Conservation (phyloP, 2,113 vertebrate genomes). For the Dunckerocampus dactyliophorus region DNA sequence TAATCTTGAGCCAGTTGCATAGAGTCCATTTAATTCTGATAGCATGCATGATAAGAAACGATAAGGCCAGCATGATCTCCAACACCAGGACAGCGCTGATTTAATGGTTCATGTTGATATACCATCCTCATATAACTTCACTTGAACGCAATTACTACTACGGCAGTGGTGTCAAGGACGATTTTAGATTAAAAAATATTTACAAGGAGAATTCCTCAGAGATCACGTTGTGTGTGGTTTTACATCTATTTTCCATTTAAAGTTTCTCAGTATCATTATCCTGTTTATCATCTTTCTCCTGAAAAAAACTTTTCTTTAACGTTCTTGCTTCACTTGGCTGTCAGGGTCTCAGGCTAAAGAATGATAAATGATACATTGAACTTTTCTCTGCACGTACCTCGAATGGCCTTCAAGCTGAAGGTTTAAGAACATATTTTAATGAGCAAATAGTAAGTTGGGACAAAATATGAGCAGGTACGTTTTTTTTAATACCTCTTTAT, state of each 20-base stretch:
- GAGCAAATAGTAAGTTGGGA: not conserved
- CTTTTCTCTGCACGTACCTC: not conserved
- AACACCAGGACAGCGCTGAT: not conserved
- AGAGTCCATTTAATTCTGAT: not conserved
- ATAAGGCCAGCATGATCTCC: not conserved
- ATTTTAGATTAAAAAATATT: not conserved
- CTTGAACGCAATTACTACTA: not conserved
- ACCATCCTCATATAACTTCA: not conserved
- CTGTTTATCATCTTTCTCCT: not conserved
- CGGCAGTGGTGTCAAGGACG: not conserved
- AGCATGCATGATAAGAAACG: not conserved
- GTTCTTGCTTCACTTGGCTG: not conserved
- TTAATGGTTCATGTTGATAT: not conserved
- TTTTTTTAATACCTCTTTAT: not conserved
- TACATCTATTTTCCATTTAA: not conserved
- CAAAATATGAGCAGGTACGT: not conserved
- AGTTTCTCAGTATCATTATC: not conserved
- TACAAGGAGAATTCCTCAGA: not conserved
- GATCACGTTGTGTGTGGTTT: not conserved
- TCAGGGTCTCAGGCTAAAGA: not conserved
- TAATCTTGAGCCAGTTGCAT: too few species aligned
- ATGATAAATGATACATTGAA: not conserved
- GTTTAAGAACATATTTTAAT: not conserved
- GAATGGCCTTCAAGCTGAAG: not conserved
- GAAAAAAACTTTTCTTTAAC: not conserved